phyloP scores from a whole-genome alignment of 2,113 vertebrate genomes.

The Microtus ochrogaster region DNA sequence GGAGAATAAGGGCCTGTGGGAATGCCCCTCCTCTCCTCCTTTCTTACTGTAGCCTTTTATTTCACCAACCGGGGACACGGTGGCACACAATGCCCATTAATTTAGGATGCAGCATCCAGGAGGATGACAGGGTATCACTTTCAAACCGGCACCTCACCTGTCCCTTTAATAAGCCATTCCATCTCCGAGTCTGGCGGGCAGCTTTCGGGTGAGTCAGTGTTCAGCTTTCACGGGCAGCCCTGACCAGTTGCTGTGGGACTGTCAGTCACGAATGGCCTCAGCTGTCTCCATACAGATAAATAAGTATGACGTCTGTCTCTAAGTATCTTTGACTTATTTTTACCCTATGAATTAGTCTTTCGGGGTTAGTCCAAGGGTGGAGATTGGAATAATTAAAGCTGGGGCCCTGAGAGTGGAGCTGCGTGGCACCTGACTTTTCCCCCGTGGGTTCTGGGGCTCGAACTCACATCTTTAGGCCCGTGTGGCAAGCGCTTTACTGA shows the following conservation, averaged over 20 bases:
- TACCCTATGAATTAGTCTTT: slow-evolving; percentile 33
- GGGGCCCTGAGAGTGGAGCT: neutral
- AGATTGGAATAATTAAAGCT: slow-evolving; percentile 8
- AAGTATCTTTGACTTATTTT: slow-evolving; percentile 56
- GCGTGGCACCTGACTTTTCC: neutral
- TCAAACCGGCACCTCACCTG: neutral
- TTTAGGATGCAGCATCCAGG: neutral
- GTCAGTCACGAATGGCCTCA: slow-evolving; percentile 13
- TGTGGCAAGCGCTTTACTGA: neutral
- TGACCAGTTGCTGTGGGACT: slow-evolving; percentile 11
- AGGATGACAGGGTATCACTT: neutral
- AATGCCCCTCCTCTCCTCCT: neutral
- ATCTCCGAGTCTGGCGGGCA: neutral
- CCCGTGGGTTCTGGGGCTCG: neutral
- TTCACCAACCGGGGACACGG: neutral
- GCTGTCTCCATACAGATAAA: slow-evolving; percentile 51
- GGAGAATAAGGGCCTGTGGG: neutral
- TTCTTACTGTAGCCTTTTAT: neutral
- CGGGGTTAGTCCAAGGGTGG: neutral
- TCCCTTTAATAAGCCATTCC: neutral
- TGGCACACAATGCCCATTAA: neutral
- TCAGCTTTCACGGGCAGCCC: neutral
- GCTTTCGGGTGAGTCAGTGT: neutral
- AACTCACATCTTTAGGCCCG: neutral
- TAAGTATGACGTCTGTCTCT: slow-evolving; percentile 23